Base-by-base conservation (phyloP, 1,140 invertebrate genomes). In the Procambarus virginalis region DNA sequence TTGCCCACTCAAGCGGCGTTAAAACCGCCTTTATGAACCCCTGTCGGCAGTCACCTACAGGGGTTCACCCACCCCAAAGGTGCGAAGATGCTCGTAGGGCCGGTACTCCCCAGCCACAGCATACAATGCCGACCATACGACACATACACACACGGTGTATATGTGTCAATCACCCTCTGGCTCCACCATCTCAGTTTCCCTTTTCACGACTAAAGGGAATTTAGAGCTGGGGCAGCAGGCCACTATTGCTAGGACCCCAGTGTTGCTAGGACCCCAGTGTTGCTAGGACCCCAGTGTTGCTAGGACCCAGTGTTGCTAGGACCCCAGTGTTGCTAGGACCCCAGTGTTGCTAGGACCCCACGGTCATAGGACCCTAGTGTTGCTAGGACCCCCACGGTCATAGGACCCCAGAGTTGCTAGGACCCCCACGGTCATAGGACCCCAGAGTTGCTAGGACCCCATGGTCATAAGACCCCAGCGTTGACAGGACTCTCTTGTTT, bases 21-120 rank as follows among this genome's bases (percentile, higher is more conserved):
- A 89, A 75, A 83, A 20, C 84, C 87, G 81, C 51, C 87, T 77
- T 49, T 89, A 89, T 20, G 87, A 14, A 46, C 81, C 64, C 48
- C 80, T 89, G 75, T 84, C 68, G 87, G 78, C 87, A 89, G 81
- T 89, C 84, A 89, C 87, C 87, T 89, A 89, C 78, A 83, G 75
- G 78, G 82, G 87, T 89, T 89, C 87, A 89, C 80, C 87, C 55
- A 89, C 87, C 87, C 78, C 82, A 84, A 49, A 76, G 78, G 87
- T 68, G 55, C 8, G 68, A 73, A 34, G 17, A 12, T 34, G n/a
- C 73, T 58, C 58, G 22, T 73, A 84, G 51, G 81, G 86, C 75
- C 87, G 87, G 83, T 64, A 84, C n/a, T 89, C 81, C 81, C 73
- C 20, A 6, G 17, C 48, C 2, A 84, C 14, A 46, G 48, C 17